Base-by-base conservation (phyloP, 2,888 invertebrate species). In the Nipponacmea schrenckii region DNA sequence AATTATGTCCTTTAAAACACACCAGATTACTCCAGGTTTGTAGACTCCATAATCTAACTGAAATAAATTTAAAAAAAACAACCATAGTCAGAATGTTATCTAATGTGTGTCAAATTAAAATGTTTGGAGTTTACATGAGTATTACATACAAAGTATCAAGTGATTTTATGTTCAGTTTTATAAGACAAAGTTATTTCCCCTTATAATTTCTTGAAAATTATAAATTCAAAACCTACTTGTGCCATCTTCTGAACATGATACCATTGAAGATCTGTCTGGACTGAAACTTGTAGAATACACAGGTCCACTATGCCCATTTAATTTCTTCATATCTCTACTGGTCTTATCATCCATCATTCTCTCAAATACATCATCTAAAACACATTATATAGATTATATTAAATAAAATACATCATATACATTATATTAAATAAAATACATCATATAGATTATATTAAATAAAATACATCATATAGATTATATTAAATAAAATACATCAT, bases 11-110 rank as follows among this genome's bases (percentile, higher is more conserved):
- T 81, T 96, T 95, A 90, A 96, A 98, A 74, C 95, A 95, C 12
- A 97, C 98, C 44, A 99, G 91, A 86, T 98, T 98, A 0, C 95
- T 94, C 97, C 98, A 98, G 44, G 96, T 96, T 83, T 96, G 95
- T 46, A 98, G 90, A 62, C 97, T 97, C 99, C 99, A 99, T 67
- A 99, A 90, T 45, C 99, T 92, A 69, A 98, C 91, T 90, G 85
- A 71, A 87, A 85, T n/a, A n/a, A n/a, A n/a, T n/a, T n/a, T n/a
- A n/a, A n/a, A 63, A 56, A 56, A 20, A 20, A 20, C 8, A 56
- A 24, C 2, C 56, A 20, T 56, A 20, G 8, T 56, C 0, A 17
- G 12, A 56, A 20, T 56, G 12, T 56, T 39, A 39, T 5, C 39
- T 8, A 39, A 39, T n/a, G n/a, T n/a, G n/a, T n/a, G n/a, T n/a